Base-by-base conservation (phyloP, 2,888 invertebrate species). In the Cordilura impudica region DNA sequence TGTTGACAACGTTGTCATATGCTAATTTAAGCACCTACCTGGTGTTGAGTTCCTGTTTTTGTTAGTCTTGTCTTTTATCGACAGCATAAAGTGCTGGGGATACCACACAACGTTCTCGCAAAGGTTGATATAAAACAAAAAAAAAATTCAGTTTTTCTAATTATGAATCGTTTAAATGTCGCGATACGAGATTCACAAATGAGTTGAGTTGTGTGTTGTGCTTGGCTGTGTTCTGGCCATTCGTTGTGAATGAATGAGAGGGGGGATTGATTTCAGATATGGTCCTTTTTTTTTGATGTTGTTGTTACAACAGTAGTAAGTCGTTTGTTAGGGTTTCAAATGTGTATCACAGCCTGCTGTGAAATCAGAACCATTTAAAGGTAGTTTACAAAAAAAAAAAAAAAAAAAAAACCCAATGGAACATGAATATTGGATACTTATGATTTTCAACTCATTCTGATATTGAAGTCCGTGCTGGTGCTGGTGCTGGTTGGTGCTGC, bases 331-430 rank as follows among this genome's bases (percentile, higher is more conserved):
- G 45, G 8, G 21, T 56, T 21, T 61, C 39, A 12, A 74, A 73
- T 69, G 53, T 67, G 35, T 76, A 69, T 51, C 67, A 74, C 6
- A 66, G 75, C 82, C 82, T 76, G 82, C 82, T 83, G 82, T 83
- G 83, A 83, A 83, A 83, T 83, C 81, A 82, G 83, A 82, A 79
- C 77, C 74, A 67, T 75, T 71, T 18, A 12, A 16, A 21, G 10
- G 49, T 21, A 12, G 51, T 2, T 18, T 61, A 69, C 23, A 53
- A 35, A 14, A 19, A 43, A 31, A 47, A 16, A n/a, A 35, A 53
- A 35, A 4, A 39, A 56, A 54, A 49, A 56, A 14, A 66, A 10
- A 71, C 35, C 56, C 72, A 39, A 2, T 43, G n/a, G 43, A 43
- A 16, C 43, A 14, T 14, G 6, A 14, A n/a, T 4, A n/a, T 1